These are phyloP conservation scores for Bellardia bayeri DNA, from an alignment of 2,888 invertebrate species.

Conservation along the genomic window DNA sequence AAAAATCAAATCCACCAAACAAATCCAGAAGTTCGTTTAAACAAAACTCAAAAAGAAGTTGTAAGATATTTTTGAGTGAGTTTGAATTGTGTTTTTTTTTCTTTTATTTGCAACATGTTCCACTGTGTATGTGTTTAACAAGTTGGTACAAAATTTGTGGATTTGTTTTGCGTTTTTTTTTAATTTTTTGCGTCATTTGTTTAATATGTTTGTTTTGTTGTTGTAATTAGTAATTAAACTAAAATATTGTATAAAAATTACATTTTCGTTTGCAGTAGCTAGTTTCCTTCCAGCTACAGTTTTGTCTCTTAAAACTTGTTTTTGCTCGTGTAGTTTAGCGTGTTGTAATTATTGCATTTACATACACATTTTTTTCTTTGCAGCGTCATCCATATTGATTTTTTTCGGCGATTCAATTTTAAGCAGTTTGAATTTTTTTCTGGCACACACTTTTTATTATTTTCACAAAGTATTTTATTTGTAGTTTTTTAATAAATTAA, in stretches of 20 bases:
- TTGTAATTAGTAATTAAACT: conserved; percentile 8
- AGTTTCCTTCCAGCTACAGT: not conserved
- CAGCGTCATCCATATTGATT: conserved; percentile 72
- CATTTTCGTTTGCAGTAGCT: conserved; percentile 3
- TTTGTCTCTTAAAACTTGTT: conserved; percentile 55
- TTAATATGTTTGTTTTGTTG: conserved; percentile 20
- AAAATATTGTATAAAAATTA: conserved; percentile 2
- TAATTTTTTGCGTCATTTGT: conserved; percentile 37
- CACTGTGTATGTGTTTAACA: conserved; percentile 15
- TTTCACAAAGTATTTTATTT: conserved; percentile 42
- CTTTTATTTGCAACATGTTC: conserved; percentile 49
- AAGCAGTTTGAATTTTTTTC: conserved; percentile 69
- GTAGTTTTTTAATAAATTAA: conserved; percentile 57
- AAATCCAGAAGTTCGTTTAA: not conserved
- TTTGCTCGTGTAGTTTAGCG: conserved; percentile 19
- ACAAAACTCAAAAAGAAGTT: not conserved
- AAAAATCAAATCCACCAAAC: too few relatives aligned
- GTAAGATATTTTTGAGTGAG: conserved; percentile 39
- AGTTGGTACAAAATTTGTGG: not conserved
- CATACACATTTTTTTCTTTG: conserved; percentile 67
- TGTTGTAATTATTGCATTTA: conserved; percentile 65
- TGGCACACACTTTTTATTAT: conserved; percentile 49
- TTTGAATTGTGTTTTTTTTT: conserved; percentile 11
- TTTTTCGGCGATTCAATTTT: conserved; percentile 65
- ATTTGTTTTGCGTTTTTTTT: conserved; percentile 1